Base-by-base conservation (phyloP, 37 sponge, comb jelly and placozoan species). In the Haliclona indistincta region DNA sequence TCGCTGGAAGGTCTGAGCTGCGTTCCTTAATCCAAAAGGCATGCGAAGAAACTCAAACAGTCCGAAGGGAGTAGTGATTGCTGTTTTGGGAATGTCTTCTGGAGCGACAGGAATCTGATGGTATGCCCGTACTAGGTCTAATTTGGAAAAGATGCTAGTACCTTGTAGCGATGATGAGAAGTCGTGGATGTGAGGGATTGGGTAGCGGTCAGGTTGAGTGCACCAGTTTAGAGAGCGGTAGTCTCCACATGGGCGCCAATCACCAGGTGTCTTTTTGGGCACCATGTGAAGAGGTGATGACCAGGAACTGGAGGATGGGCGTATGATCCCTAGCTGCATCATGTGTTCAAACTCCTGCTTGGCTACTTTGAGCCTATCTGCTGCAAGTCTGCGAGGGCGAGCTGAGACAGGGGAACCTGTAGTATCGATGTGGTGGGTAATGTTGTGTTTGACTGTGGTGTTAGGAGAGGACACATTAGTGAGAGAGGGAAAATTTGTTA, bases 241-340 rank as follows among this genome's bases (percentile, higher is more conserved):
- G 54, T 86, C 80, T 3, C 80, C 79, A 71, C 79, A 84, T 55
- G 77, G 87, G 1, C 82, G 54, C 77, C 76, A 87, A 42, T 81
- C 87, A 37, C 83, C 78, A 56, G 68, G 33, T 35, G 71, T 67
- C 61, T 71, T n/a, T n/a, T n/a, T n/a, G n/a, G n/a, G n/a, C n/a
- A n/a, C n/a, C n/a, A n/a, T n/a, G n/a, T n/a, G n/a, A n/a, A n/a
- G n/a, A n/a, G n/a, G n/a, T n/a, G n/a, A 44, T 2, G 70, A 25
- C 70, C 70, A 68, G 30, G 20, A 43, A 20, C 47, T 44, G 3
- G 6, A 43, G 29, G 43, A 41, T 68, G 70, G 45, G 32, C 70
- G 45, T 20, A 68, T 68, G 70, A 68, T 68, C 17, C 45, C 70
- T 4, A 44, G 44, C n/a, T 39, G 28, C 15, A 68, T 30, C 70